Evolutionary conservation across 2,888 invertebrate species (phyloP).

Genomic region (Sinopyrophorus schimmeli): DNA sequence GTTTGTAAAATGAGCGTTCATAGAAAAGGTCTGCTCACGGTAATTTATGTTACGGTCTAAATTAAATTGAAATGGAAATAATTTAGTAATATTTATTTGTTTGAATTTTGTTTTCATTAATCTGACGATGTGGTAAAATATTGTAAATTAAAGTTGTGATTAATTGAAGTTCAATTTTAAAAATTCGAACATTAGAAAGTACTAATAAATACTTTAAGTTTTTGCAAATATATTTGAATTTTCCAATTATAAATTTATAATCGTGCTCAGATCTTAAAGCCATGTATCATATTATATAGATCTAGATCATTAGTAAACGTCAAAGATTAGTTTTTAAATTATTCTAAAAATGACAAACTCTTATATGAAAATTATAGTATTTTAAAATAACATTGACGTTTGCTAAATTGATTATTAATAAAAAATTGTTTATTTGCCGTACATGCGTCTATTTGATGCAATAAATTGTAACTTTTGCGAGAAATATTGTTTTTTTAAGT

Average conservation of each 20-base stretch:
- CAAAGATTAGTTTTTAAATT: constrained; percentile 11
- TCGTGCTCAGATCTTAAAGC: constrained; percentile 25
- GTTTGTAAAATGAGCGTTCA: constrained; percentile 53
- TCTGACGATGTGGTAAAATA: too few species aligned
- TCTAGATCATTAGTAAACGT: constrained; percentile 19
- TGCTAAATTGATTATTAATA: constrained; percentile 5
- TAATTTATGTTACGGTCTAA: constrained; percentile 26
- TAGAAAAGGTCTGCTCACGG: constrained; percentile 48
- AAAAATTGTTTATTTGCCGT: constrained; percentile 4
- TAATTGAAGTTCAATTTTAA: too few species aligned
- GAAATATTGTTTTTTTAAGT: too few species aligned
- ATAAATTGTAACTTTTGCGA: constrained; percentile 6
- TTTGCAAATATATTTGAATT: too few species aligned
- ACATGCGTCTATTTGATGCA: constrained; percentile 5
- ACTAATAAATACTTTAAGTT: too few species aligned
- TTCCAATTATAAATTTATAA: too few species aligned
- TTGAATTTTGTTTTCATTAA: too few species aligned
- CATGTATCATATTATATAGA: constrained; percentile 16
- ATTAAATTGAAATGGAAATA: too few species aligned
- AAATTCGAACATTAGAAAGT: too few species aligned
- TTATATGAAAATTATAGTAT: constrained; percentile 2
- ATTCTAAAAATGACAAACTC: constrained; percentile 6
- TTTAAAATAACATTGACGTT: constrained; percentile 5
- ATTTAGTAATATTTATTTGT: too few species aligned
- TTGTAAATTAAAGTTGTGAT: too few species aligned